Conservation (phyloP, 2,113 vertebrate species). For the Etheostoma spectabile region DNA sequence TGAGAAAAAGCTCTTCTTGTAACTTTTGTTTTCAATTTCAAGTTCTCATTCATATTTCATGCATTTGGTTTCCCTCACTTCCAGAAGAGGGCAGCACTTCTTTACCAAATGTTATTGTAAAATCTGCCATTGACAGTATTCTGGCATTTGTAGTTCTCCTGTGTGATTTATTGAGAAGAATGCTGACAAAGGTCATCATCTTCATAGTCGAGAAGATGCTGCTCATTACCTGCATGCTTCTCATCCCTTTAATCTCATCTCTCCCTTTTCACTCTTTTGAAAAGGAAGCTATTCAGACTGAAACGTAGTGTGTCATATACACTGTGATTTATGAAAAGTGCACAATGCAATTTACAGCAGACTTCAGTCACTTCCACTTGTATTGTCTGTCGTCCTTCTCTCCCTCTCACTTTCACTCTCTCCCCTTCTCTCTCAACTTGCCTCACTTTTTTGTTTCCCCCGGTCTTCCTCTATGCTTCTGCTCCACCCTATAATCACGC, state of each 20-base stretch:
- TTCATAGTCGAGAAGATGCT: constrained; percentile 8
- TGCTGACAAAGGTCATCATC: constrained; percentile 36
- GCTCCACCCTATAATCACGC: constrained; percentile 86
- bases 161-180: constrained; percentile 29
- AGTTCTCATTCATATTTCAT: not conserved
- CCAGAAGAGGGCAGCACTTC: constrained; percentile 82
- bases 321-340: constrained; percentile 55
- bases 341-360: constrained; percentile 55
- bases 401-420: constrained; percentile 20
- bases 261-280: constrained; percentile 34
- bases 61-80: constrained; percentile 20
- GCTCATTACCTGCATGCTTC: constrained; percentile 30
- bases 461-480: constrained; percentile 54
- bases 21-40: not conserved
- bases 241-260: constrained; percentile 47
- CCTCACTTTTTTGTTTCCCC: constrained; percentile 46
- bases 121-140: not conserved
- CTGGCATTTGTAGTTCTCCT: constrained; percentile 7
- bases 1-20: not conserved
- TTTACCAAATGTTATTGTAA: constrained; percentile 56
- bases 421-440: constrained; percentile 27
- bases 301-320: constrained; percentile 36
- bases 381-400: constrained; percentile 30
- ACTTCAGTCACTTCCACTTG: constrained; percentile 50
- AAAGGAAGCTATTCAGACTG: constrained; percentile 40